Evolutionary conservation across 2,888 invertebrate species (phyloP), one percentile per base, ranked within the genome.

Genomic region (Unio delphinus): DNA sequence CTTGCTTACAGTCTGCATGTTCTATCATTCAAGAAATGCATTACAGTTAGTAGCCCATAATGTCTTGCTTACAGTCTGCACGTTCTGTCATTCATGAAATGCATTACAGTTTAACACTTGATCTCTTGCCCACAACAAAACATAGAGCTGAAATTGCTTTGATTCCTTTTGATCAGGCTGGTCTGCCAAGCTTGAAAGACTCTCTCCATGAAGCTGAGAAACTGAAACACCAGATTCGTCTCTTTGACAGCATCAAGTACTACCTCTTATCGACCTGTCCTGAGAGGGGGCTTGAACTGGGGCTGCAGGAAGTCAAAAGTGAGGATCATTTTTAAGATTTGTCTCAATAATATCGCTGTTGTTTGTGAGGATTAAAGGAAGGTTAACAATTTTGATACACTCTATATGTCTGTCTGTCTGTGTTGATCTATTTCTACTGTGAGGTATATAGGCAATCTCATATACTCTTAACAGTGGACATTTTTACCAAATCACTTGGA

Each of bases 251-350:
- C 74, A 80, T 88, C 6, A 80, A 83, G 72, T 87, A 77, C 66
- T 89, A 86, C 72, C 78, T 90, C 6, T 72, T 90, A 34, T 89
- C 90, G 15, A 69, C 83, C 7, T 71, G 78, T 7, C 87, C 87
- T 59, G 86, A 86, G 67, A 69, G 64, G 7, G 90, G 89, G 3
- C 73, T 90, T 5, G 79, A 85, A 45, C 68, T 88, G 23, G 90
- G 90, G 6, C 73, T 90, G 15, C 68, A 80, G 7, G 67, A 79
- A 64, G 79, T 90, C 59, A 87, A 83, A 85, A 83, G 90, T 89
- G 72, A 70, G 80, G 67, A 17, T 55, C 20, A 11, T 45, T 34
- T 0, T 64, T n/a, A 55, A 23, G 8, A 63, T 63, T n/a, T 61
- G 15, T 23, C 23, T 34, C 54, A 26, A 61, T 17, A 45, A 54